Base-by-base conservation (phyloP, 2,888 invertebrate species). In the Ochlodes sylvanus region DNA sequence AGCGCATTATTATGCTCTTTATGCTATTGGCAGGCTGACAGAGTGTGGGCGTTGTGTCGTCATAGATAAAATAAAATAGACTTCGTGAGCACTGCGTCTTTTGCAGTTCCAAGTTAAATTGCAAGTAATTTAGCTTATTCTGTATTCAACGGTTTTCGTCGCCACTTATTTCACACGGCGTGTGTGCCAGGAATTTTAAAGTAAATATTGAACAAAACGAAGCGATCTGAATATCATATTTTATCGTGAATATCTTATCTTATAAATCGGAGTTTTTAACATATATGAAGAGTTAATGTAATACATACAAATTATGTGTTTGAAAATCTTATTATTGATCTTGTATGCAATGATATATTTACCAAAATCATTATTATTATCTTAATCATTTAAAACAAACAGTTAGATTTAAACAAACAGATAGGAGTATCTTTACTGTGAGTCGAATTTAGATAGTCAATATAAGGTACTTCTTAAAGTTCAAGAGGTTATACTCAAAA, bases 111-210 rank as follows among this genome's bases (percentile, higher is more conserved):
- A 47, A 56, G 41, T 68, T 56, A 50, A 62, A 68, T 68, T 68
- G 68, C 62, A 68, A 68, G 68, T 68, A 56, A 68, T 68, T 68
- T 62, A 27, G 56, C 68, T 62, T 68, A 68, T 62, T 68, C 56
- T 47, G 68, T 56, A 68, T 68, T 62, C 62, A 56, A 68, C 38
- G 56, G 47, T 56, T 62, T 68, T 62, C 68, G 27, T 58, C 58
- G 68, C 56, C 62, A 56, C 67, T 62, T 67, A 56, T 41, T 67
- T 67, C 55, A 61, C 67, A 56, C 44, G 61, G 61, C 55, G 32
- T 41, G 54, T 67, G 61, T 44, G 66, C 44, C 54, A 54, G 27
- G 66, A 67, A 67, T 67, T 61, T 67, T 32, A 55, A 50, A 61
- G 52, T 55, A 61, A 54, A 60, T 60, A 60, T 54, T 60, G 38